Percentiles rank a stretch among this genome's conserved stretches.
phyloP scores from a whole-genome alignment of 1,140 invertebrate genomes.

The Pseudobourletiella spinata region DNA sequence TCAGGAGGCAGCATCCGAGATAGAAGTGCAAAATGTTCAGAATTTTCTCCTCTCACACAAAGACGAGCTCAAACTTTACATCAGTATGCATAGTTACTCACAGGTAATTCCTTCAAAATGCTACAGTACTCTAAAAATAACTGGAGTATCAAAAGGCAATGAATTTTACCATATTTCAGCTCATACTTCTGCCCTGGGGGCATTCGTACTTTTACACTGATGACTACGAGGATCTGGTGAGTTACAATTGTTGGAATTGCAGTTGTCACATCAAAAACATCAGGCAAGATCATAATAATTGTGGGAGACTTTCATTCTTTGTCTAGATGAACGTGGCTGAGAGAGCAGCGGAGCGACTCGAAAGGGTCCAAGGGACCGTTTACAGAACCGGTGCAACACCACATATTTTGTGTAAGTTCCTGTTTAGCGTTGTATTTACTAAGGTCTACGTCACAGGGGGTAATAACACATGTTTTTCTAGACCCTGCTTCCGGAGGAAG shows the following conservation, averaged over 20 bases:
- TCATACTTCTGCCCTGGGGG: not conserved
- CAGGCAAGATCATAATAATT: not conserved
- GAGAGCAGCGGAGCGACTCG: constrained; percentile 55
- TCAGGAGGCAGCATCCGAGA: constrained; percentile 14
- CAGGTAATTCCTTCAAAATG: too few species aligned
- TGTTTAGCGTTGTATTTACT: too few species aligned
- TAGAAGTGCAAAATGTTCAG: constrained; percentile 65
- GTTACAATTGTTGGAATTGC: not conserved
- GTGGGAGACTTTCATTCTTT: too few species aligned
- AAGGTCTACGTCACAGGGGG: too few species aligned
- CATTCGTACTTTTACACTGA: not conserved
- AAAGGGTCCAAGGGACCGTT: constrained; percentile 53
- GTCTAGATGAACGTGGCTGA: constrained; percentile 56
- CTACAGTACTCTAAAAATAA: too few species aligned
- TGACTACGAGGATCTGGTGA: constrained; percentile 5
- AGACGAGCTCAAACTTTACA: constrained; percentile 56
- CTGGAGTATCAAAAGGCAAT: too few species aligned
- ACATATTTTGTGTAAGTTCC: constrained; percentile 53
- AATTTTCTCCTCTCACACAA: constrained; percentile 50
- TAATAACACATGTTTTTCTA: constrained; percentile 39
- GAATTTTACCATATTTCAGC: too few species aligned
- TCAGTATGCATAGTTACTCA: constrained; percentile 81
- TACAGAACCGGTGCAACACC: constrained; percentile 66
- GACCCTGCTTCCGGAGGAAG: constrained; percentile 38
- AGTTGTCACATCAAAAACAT: not conserved